phyloP scores from a whole-genome alignment of 2,113 vertebrate genomes.

The Morphnarchus princeps region DNA sequence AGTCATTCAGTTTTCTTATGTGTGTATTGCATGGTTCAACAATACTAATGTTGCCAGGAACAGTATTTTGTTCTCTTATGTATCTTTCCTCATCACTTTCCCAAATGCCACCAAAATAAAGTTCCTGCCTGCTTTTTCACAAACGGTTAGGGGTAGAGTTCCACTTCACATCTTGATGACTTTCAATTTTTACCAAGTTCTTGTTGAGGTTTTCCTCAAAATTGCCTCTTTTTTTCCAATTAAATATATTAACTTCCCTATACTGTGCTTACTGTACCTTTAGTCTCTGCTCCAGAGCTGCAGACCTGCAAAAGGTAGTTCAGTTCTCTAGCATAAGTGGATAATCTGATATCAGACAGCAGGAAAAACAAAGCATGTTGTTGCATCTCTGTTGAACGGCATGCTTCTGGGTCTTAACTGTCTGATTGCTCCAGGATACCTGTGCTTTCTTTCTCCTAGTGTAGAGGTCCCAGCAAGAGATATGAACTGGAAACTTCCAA shows the following conservation, averaged over 20 bases:
- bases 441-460: background rate
- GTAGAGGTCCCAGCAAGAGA: background rate
- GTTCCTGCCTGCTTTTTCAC: background rate
- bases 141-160: background rate
- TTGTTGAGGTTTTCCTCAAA: background rate
- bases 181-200: background rate
- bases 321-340: background rate
- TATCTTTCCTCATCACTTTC: background rate
- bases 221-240: background rate
- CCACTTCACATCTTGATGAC: background rate
- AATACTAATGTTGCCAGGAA: background rate
- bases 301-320: background rate
- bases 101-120: background rate
- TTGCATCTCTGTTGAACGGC: background rate
- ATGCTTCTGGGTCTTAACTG: background rate
- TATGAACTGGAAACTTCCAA: background rate
- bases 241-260: background rate
- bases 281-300: background rate
- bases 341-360: background rate
- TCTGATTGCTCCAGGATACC: background rate
- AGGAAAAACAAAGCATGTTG: background rate
- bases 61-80: background rate
- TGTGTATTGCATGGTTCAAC: background rate
- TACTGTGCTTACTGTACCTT: background rate
- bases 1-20: background rate